A percentile compares a stretch with the other conserved stretches of the same genome.
Conservation (phyloP, 2,113 vertebrate species). For the Trogon surrucura region DNA sequence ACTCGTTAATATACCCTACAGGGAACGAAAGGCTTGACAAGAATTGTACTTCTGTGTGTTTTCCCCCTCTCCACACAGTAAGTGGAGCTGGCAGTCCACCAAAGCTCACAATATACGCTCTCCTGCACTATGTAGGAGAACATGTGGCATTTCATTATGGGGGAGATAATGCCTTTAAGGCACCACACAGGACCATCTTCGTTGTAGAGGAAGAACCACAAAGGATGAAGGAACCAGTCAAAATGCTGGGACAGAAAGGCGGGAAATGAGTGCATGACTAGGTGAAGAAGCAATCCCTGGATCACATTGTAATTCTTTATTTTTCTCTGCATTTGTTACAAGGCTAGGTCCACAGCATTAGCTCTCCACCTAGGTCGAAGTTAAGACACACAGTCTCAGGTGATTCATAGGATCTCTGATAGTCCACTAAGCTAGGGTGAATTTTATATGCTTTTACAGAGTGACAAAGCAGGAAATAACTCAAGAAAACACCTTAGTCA, state of each 20-base stretch:
- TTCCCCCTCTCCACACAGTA: neutral
- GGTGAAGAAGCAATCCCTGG: neutral
- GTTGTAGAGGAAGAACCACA: neutral
- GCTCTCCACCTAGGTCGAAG: neutral
- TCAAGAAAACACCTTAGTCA: neutral
- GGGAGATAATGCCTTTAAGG: neutral
- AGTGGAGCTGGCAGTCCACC: neutral
- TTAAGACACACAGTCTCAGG: neutral
- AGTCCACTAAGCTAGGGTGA: neutral
- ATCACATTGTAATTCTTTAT: neutral
- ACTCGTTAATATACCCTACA: neutral
- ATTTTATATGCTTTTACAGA: neutral
- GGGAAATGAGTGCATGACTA: neutral
- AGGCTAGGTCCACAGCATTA: neutral
- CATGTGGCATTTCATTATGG: neutral
- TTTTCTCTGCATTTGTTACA: neutral
- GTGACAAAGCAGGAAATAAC: constrained; percentile 8
- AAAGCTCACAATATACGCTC: neutral
- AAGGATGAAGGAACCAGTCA: neutral
- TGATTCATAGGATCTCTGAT: neutral
- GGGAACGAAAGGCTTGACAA: neutral
- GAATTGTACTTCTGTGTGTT: neutral
- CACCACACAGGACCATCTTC: neutral
- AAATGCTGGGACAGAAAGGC: neutral
- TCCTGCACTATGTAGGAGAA: neutral